Conservation (phyloP, 2,888 invertebrate genomes). For the Stratiomys singularior region DNA sequence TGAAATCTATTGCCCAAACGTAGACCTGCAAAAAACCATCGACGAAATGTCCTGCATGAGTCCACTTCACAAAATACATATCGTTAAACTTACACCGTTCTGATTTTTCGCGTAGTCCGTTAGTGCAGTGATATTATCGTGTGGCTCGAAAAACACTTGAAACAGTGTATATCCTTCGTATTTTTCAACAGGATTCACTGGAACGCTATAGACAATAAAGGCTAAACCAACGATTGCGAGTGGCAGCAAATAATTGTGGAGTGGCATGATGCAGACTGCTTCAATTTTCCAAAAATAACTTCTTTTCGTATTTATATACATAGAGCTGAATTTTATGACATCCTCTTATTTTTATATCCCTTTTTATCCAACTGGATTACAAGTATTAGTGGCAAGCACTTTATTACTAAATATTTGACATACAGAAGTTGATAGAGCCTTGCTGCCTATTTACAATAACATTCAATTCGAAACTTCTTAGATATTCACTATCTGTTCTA, state of each 20-base stretch:
- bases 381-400: too few relatives aligned
- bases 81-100: neutral
- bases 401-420: too few relatives aligned
- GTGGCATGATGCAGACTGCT: neutral
- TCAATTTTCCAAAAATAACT: neutral
- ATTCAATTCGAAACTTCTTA: too few relatives aligned
- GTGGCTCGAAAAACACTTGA: slow-evolving; percentile 11
- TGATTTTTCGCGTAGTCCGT: neutral
- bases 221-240: neutral
- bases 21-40: neutral
- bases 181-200: neutral
- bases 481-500: too few relatives aligned
- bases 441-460: too few relatives aligned
- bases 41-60: neutral
- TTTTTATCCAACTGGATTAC: too few relatives aligned
- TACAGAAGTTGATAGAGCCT: too few relatives aligned
- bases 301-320: neutral
- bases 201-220: neutral
- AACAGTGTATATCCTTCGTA: slow-evolving; percentile 7
- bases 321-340: neutral
- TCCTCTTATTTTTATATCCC: too few relatives aligned
- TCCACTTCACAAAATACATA: neutral
- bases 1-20: slow-evolving; percentile 3
- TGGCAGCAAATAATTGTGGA: neutral
- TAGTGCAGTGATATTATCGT: slow-evolving; percentile 14